These are phyloP conservation scores for Falco peregrinus DNA, from an alignment of 2,797 vertebrate species.

Conservation along the genomic window DNA sequence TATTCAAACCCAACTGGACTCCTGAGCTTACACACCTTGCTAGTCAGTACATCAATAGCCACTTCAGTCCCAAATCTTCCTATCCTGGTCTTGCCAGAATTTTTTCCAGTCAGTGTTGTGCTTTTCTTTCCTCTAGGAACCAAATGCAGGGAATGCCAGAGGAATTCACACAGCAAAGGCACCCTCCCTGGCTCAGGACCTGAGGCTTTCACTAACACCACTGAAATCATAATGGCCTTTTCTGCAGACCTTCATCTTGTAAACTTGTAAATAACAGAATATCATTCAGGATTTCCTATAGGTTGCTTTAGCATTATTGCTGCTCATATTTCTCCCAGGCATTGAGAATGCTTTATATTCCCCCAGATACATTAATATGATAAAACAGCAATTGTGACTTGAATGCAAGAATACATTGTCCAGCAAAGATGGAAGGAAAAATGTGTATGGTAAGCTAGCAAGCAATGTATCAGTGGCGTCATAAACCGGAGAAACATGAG, in stretches of 20 bases:
- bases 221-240: background rate
- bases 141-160: background rate
- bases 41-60: background rate
- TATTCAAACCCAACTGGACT: background rate
- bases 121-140: background rate
- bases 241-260: background rate
- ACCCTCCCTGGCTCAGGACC: background rate
- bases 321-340: background rate
- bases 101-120: background rate
- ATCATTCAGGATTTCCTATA: background rate
- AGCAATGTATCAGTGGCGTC: background rate
- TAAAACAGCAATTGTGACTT: background rate
- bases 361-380: background rate
- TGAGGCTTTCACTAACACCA: background rate
- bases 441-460: background rate
- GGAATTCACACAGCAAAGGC: background rate
- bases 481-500: background rate
- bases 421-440: background rate
- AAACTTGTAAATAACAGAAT: background rate
- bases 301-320: background rate
- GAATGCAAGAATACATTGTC: background rate
- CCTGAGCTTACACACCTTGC: background rate
- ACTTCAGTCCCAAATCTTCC: background rate
- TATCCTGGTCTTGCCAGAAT: background rate
- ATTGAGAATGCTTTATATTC: background rate